Evolutionary conservation across 2,113 vertebrate species (phyloP).

Genomic region (Meles meles): DNA sequence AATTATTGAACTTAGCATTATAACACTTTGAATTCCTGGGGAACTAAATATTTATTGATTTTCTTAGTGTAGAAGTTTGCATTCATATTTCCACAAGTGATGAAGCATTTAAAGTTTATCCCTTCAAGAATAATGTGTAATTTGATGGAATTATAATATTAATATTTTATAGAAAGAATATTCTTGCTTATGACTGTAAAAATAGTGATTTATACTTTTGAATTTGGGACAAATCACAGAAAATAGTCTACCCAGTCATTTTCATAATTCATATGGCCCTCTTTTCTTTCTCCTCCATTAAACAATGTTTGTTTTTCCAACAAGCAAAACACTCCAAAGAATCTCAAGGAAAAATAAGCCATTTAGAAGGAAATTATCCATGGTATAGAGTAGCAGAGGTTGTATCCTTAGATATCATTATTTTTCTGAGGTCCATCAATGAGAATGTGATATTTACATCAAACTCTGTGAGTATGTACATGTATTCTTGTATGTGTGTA

Average conservation of each 20-base stretch:
- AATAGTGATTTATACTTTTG: background rate
- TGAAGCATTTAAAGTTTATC: background rate
- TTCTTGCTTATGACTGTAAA: background rate
- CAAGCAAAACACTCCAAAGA: background rate
- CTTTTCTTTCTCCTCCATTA: background rate
- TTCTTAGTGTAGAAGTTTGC: background rate
- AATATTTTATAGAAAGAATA: background rate
- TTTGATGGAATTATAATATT: background rate
- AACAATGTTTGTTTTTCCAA: background rate
- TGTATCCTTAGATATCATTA: background rate
- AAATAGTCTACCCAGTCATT: background rate
- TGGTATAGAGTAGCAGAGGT: background rate
- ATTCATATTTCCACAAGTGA: background rate
- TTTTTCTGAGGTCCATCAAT: background rate
- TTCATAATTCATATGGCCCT: background rate
- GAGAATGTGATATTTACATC: background rate
- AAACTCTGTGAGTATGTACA: background rate
- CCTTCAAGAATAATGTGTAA: background rate
- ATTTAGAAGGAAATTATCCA: background rate
- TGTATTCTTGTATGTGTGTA: background rate
- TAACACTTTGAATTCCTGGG: background rate
- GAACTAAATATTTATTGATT: background rate
- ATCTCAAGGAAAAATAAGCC: background rate
- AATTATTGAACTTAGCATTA: background rate
- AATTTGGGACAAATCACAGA: background rate